Evolutionary conservation across 2,888 invertebrate species (phyloP), one percentile per base, ranked within the genome.

Genomic region (Parasteatoda lunata): DNA sequence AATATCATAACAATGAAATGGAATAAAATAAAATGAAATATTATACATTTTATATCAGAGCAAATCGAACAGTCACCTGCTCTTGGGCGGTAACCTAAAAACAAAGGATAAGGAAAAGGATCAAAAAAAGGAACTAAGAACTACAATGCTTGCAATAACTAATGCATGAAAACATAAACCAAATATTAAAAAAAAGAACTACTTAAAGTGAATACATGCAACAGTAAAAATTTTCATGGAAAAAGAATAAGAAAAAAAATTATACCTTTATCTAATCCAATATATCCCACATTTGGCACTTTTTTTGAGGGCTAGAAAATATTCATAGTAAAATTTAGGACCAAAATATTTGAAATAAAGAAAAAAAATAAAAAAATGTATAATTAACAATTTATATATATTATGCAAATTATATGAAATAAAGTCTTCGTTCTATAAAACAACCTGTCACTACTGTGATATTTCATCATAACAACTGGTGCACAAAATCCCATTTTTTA

Each of bases 1-100:
- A 66, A 13, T 15, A 77, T 49, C 9, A 59, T 13, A 68, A 45
- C 9, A 68, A 68, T 45, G 30, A 68, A 68, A 68, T 68, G 9
- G 0, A 68, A 30, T 68, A 68, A 66, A 66, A 45, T 30, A 45
- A 15, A 15, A 68, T 59, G 15, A 68, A 8, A 15, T 68, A 66
- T 15, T 45, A 68, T 15, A 68, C 15, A 76, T 5, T 11, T 30
- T 59, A 59, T 59, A 59, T 59, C n/a, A n/a, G 59, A 59, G n/a
- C 59, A 59, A 64, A 66, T 15, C 13, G 48, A 77, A 64, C 47
- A 79, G n/a, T 79, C 88, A 89, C 89, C 88, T 88, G 80, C 68
- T 82, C 75, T 78, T 76, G 82, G 82, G 54, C 84, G 87, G 75
- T 83, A 68, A 84, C 89, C 89, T 89, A 78, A 66, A 82, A 89